Conservation (phyloP, 2,797 vertebrate genomes). For the Phataginus tricuspis region DNA sequence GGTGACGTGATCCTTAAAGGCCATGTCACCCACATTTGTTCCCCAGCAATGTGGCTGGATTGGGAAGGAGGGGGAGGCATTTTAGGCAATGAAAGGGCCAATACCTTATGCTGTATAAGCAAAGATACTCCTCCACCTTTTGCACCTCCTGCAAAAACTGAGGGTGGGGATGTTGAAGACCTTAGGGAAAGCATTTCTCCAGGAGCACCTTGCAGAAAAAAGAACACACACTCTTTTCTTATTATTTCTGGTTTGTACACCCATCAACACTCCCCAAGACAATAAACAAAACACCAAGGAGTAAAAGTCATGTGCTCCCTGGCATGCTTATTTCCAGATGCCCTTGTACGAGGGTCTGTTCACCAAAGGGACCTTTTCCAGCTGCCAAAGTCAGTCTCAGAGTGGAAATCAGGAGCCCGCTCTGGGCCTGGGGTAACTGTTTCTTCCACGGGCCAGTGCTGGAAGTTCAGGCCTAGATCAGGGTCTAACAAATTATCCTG, state of each 20-base stretch:
- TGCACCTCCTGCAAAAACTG: no score
- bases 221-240: neutral
- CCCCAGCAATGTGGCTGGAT: neutral
- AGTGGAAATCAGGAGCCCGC: neutral
- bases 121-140: neutral
- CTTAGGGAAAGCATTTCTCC: neutral
- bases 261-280: neutral
- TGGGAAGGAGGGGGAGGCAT: neutral
- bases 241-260: neutral
- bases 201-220: neutral
- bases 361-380: neutral
- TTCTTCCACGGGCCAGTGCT: neutral
- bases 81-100: neutral
- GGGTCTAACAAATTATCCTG: neutral
- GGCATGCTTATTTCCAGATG: neutral
- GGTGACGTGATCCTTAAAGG: neutral
- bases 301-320: neutral
- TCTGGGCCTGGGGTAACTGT: neutral
- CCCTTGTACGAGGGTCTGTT: neutral
- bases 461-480: neutral
- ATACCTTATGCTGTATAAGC: neutral
- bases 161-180: fast-evolving
- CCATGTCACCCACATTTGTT: fast-evolving
- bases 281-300: neutral
- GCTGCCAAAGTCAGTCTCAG: neutral